Percentiles rank a stretch among this genome's conserved stretches.
These are phyloP conservation scores for Rhynchotus rufescens DNA, from an alignment of 2,797 vertebrate genomes.

Conservation along the genomic window DNA sequence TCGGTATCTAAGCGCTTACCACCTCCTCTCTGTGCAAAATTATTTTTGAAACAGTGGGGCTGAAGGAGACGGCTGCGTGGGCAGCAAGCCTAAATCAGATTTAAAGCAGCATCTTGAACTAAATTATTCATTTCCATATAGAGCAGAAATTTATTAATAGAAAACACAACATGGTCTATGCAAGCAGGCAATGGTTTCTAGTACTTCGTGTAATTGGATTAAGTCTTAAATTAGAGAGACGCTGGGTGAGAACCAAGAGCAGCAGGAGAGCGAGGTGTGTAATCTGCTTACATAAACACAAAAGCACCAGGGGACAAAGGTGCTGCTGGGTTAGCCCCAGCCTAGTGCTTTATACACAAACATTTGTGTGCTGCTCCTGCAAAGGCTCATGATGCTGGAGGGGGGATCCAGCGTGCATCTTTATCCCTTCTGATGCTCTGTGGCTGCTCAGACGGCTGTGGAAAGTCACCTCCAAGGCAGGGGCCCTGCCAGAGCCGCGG, in stretches of 20 bases:
- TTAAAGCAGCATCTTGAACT: constrained; percentile 47
- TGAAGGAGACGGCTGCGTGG: not conserved
- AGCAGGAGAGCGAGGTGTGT: not conserved
- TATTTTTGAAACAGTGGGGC: constrained; percentile 25
- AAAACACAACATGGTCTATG: constrained; percentile 2
- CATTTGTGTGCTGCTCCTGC: not conserved
- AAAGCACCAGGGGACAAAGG: not conserved
- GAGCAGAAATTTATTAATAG: constrained; percentile 51
- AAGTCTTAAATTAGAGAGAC: constrained; percentile 38
- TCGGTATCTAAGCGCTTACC: not conserved
- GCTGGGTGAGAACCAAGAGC: constrained; percentile 14
- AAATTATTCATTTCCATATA: constrained; percentile 55
- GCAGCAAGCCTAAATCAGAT: constrained; percentile 15
- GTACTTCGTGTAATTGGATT: constrained; percentile 23
- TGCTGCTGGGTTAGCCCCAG: not conserved
- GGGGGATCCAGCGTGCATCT: not conserved
- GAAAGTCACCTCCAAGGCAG: not conserved
- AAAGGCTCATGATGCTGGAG: not conserved
- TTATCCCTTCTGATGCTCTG: not conserved
- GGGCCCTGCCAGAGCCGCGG: not conserved
- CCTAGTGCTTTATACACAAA: not conserved
- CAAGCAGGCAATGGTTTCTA: constrained; percentile 7
- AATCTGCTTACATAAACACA: not conserved
- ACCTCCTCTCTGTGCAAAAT: not conserved
- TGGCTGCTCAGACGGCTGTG: not conserved